Evolutionary conservation across 2,797 vertebrate species (phyloP).

Genomic region (Gadopsis bispinosus): DNA sequence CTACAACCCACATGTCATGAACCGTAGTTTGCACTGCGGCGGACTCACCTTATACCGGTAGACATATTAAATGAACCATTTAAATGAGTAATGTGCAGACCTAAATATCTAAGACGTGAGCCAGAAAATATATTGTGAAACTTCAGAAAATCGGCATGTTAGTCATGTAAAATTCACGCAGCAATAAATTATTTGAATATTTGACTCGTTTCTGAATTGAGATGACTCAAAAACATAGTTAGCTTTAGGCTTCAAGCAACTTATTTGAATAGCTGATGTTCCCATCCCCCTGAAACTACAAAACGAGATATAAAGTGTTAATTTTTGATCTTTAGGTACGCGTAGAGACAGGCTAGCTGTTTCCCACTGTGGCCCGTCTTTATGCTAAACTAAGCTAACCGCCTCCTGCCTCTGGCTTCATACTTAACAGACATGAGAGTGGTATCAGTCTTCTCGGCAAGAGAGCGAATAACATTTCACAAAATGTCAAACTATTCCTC

Average conservation of each 20-base stretch:
- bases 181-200: not conserved
- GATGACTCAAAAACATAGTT: not conserved
- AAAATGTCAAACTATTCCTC: not conserved
- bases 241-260: not conserved
- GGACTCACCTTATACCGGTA: not conserved
- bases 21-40: not conserved
- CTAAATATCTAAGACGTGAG: not conserved
- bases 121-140: not conserved
- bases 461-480: not conserved
- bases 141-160: not conserved
- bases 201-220: slow-evolving; percentile 5
- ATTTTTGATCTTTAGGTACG: not conserved
- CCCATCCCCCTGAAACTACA: not conserved
- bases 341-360: not conserved
- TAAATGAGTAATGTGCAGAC: not conserved
- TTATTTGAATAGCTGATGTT: not conserved
- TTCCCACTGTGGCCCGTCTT: not conserved
- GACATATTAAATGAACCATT: not conserved
- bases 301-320: not conserved
- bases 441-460: not conserved
- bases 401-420: not conserved
- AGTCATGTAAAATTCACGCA: not conserved
- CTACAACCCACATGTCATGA: not conserved
- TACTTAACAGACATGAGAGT: not conserved
- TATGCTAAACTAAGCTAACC: not conserved